phyloP scores from a whole-genome alignment of 2,113 vertebrate genomes.

The Catharus fuscescens region DNA sequence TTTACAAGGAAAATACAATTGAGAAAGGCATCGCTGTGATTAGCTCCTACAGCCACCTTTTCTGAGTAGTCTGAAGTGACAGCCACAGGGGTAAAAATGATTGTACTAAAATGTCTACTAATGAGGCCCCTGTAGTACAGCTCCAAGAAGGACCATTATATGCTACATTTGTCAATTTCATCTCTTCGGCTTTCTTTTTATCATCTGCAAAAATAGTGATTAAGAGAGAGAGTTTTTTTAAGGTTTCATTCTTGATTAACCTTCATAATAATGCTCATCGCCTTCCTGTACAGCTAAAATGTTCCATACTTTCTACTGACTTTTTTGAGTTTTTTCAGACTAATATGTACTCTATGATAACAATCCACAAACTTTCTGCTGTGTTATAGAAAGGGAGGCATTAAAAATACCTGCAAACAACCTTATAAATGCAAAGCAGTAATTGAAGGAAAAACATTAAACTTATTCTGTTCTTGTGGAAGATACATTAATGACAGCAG shows the following conservation, averaged over 20 bases:
- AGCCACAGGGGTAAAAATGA: conserved; percentile 68
- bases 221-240: conserved; percentile 41
- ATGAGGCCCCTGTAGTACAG: conserved; percentile 69
- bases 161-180: conserved; percentile 67
- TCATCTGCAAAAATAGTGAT: conserved; percentile 62
- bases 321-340: neutral
- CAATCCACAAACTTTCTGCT: neutral
- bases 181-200: conserved; percentile 44
- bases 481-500: neutral
- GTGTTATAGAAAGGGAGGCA: neutral
- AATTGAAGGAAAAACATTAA: neutral
- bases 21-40: conserved; percentile 65
- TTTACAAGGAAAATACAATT: conserved; percentile 64
- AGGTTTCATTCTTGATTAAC: conserved; percentile 60
- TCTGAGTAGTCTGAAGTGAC: conserved; percentile 69
- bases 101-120: conserved; percentile 71
- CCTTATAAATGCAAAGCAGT: neutral
- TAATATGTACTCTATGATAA: neutral
- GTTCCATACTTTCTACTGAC: neutral
- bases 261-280: conserved; percentile 36
- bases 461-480: neutral
- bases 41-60: conserved; percentile 73
- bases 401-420: neutral
- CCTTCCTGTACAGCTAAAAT: conserved; percentile 24
- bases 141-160: conserved; percentile 66